A percentile compares a stretch with the other conserved stretches of the same genome.
Conservation (phyloP, 2,888 invertebrate genomes). For the Clunio marinus region DNA sequence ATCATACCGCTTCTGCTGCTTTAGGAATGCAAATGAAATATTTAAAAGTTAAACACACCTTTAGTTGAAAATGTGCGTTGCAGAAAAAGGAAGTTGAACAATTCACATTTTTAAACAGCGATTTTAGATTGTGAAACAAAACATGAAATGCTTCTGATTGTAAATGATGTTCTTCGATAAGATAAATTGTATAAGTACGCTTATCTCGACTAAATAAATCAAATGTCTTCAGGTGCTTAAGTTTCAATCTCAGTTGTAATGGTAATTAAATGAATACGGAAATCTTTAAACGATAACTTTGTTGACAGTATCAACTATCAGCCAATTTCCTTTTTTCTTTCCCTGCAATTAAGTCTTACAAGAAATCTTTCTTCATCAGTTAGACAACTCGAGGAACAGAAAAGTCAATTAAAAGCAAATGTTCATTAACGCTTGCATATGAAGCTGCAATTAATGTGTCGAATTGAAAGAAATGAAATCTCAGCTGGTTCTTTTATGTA, state of each 20-base stretch:
- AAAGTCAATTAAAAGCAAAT: constrained; percentile 16
- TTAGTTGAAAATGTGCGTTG: neutral
- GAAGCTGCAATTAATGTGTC: neutral
- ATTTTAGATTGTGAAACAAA: neutral
- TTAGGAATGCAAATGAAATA: neutral
- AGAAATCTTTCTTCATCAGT: no score
- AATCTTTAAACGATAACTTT: neutral
- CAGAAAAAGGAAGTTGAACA: neutral
- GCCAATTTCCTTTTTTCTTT: no score
- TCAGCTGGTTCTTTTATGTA: no score
- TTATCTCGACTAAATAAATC: constrained; percentile 13
- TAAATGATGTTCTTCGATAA: neutral
- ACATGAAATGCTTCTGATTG: neutral
- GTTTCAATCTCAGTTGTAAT: neutral
- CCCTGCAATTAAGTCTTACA: constrained; percentile 1
- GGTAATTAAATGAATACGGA: constrained; percentile 8
- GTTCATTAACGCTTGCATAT: constrained; percentile 1
- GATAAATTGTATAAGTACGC: neutral
- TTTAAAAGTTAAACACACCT: neutral
- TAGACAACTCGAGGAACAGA: no score
- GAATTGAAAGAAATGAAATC: neutral
- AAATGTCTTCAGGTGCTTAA: neutral
- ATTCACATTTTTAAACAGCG: neutral
- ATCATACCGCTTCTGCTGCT: neutral
- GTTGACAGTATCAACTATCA: neutral